Evolutionary conservation across 2,888 invertebrate species (phyloP).

Genomic region (Temnothorax rugatulus): DNA sequence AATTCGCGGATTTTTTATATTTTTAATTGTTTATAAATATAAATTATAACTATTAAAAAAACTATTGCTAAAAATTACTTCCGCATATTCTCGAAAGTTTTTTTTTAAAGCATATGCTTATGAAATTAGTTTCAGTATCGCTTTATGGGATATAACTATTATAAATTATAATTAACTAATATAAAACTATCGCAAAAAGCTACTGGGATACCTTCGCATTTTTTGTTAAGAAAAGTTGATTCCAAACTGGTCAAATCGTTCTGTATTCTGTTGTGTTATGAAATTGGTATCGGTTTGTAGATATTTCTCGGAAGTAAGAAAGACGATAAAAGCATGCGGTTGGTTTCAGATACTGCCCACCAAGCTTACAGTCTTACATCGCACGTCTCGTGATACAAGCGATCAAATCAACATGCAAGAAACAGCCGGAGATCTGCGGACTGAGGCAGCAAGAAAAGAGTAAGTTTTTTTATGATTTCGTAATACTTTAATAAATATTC

Average conservation of each 20-base stretch:
- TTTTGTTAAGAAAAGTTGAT: neutral
- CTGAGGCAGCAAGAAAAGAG: conserved; percentile 89
- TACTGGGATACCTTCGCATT: neutral
- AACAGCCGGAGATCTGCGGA: conserved; percentile 89
- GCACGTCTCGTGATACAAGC: conserved; percentile 90
- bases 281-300: neutral
- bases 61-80: neutral
- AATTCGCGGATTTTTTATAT: neutral
- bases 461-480: conserved; percentile 80
- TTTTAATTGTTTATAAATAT: neutral
- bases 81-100: too few species aligned
- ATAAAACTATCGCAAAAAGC: neutral
- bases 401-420: conserved; percentile 89
- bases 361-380: conserved; percentile 89
- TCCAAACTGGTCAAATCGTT: neutral
- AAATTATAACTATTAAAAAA: neutral
- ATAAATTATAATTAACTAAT: neutral
- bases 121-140: neutral
- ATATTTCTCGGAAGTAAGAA: conserved; percentile 7
- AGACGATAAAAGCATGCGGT: neutral
- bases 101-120: too few species aligned
- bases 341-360: conserved; percentile 90
- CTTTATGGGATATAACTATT: neutral
- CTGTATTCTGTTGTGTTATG: neutral
- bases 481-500: neutral